Base-by-base conservation (phyloP, 2,113 vertebrate species). In the Sinocyclocheilus anshuiensis region DNA sequence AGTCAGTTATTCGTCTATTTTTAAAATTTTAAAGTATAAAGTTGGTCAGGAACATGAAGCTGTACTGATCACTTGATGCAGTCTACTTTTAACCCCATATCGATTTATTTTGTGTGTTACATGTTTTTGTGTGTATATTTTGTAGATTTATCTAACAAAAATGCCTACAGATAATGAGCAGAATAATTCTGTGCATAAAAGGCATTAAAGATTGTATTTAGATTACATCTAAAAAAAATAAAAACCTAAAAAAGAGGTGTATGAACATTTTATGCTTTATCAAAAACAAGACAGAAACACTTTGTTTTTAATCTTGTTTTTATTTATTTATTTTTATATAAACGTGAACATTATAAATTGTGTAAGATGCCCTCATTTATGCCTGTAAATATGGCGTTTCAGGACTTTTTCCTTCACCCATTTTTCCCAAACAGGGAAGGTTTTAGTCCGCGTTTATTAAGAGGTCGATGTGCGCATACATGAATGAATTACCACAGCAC, bases 161-260 rank as follows among this genome's bases (percentile, higher is more conserved):
- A 82, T 50, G 42, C 10, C 42, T 55, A 36, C 45, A 83, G 11
- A 50, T 69, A 20, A 50, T 53, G 1, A 48, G 24, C 45, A 83
- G 20, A 83, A 71, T 22, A 61, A 22, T 39, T 79, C 9, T 61
- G 33, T 71, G 7, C 48, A 71, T 20, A 83, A 53, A 83, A 83
- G 81, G 63, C 65, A 71, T 83, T 83, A 53, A 76, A 48, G 42
- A 42, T 39, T 71, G 9, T 72, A 72, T 71, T 71, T 71, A 71
- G 16, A 36, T 71, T 9, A 39, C 33, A 39, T 39, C 69, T 2
- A 39, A 39, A 72, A 39, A 45, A 39, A 69, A 18, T 9, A 39
- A 71, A 71, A 71, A 20, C 16, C 4, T 16, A 20, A 36, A 69
- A 63, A 36, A 71, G 1, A 67, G 20, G 3, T 72, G 69, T 22